phyloP scores from a whole-genome alignment of 2,797 vertebrate genomes.

The Syndactyla subalaris region DNA sequence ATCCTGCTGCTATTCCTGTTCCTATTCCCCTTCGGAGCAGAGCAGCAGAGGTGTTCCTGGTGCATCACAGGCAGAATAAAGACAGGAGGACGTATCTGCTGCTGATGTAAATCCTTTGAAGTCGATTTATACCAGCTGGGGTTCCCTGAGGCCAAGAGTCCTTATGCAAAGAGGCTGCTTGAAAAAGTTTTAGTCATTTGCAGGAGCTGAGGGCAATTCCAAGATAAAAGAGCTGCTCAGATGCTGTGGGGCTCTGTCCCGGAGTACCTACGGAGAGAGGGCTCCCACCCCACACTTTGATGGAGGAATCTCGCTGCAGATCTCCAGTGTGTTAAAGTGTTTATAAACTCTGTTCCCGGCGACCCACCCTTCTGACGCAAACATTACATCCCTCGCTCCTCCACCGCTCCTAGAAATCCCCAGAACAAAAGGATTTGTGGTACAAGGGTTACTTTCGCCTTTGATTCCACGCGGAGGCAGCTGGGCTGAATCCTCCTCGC shows the following conservation, averaged over 20 bases:
- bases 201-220: not conserved
- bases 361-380: slow-evolving; percentile 42
- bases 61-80: not conserved
- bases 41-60: not conserved
- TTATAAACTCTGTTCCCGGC: not conserved
- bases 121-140: not conserved
- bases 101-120: slow-evolving; percentile 27
- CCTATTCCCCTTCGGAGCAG: not conserved
- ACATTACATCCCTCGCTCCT: not conserved
- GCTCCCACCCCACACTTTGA: not conserved
- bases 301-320: slow-evolving; percentile 3
- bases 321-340: slow-evolving; percentile 1
- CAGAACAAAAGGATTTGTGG: not conserved
- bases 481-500: not conserved
- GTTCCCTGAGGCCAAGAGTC: slow-evolving; percentile 38
- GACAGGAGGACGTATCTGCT: not conserved
- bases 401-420: not conserved
- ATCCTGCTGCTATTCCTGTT: not conserved
- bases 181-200: not conserved
- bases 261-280: not conserved
- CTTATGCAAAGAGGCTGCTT: slow-evolving; percentile 16
- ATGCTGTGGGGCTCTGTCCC: not conserved
- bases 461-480: not conserved
- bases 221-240: slow-evolving; percentile 9
- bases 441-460: not conserved